These are phyloP conservation scores for Amyelois transitella DNA, from an alignment of 1,140 invertebrate genomes.

Conservation along the genomic window DNA sequence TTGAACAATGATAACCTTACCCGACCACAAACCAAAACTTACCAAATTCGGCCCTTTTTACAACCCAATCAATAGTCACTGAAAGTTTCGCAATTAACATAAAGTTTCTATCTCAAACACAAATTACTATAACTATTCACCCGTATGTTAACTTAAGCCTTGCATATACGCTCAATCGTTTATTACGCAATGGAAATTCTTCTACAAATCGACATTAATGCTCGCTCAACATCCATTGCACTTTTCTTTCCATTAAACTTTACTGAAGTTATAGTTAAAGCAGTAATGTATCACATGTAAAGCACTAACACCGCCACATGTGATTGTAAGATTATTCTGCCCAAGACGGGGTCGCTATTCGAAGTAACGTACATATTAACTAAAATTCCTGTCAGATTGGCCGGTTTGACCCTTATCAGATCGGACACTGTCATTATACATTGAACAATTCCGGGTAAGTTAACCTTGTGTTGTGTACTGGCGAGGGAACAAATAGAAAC, in stretches of 20 bases:
- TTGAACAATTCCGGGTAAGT: conserved; percentile 28
- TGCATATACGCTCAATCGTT: conserved; percentile 18
- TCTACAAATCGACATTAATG: not conserved
- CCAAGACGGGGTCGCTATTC: conserved; percentile 18
- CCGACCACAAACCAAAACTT: not conserved
- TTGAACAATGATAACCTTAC: not conserved
- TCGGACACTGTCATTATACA: conserved; percentile 49
- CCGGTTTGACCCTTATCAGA: conserved; percentile 40
- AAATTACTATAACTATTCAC: conserved; percentile 20
- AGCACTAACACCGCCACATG: not conserved
- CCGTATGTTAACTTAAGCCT: conserved; percentile 20
- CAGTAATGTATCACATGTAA: conserved; percentile 5
- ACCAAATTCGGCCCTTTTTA: not conserved
- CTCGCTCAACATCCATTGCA: conserved; percentile 10
- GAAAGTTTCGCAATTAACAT: conserved; percentile 8
- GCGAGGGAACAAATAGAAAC: conserved; percentile 2
- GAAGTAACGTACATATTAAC: conserved; percentile 38
- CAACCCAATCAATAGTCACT: not conserved
- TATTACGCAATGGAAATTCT: conserved; percentile 10
- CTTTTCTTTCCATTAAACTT: not conserved
- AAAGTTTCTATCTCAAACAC: conserved; percentile 21
- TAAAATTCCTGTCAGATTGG: conserved; percentile 42
- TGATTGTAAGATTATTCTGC: conserved; percentile 6
- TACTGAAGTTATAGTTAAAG: not conserved
- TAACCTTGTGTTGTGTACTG: conserved; percentile 13